Base-by-base conservation (phyloP, 2,113 vertebrate genomes). In the Bothrops jararaca region DNA sequence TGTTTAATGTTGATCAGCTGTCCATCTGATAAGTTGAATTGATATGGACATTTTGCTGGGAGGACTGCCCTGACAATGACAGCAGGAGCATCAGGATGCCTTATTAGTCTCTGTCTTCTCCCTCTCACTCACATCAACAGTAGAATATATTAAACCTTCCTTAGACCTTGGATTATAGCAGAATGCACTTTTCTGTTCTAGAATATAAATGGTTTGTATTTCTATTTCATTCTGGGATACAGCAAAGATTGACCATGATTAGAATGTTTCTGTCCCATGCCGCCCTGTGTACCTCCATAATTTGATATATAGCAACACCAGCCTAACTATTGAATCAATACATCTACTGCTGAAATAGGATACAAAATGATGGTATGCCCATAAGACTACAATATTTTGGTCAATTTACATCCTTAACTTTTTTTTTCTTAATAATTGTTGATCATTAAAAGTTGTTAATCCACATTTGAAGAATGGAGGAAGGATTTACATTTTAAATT, bases 1-100 rank as follows among this genome's bases (percentile, higher is more conserved):
- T 98, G 97, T 97, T 97, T 97, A 96, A 97, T 98, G 98, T 97
- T 98, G 97, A 97, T 98, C 97, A 97, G 97, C 97, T 97, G 97
- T 97, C 97, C 97, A 96, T 97, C 97, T 97, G 97, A 98, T 97
- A 96, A 97, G 96, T 96, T 1, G 69, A 96, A 97, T 96, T 97
- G 97, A 96, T 96, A 96, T 0, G 93, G 96, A 97, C 96, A 95
- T 97, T 96, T 92, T 96, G 96, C 96, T 97, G 97, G 95, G 92
- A 97, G 97, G 96, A 94, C 96, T 97, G 96, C 95, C 95, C 96
- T 96, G 94, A 94, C 96, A 95, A 93, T 97, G 97, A 97, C 97
- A 97, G 97, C 96, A 92, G 45, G 92, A 94, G 94, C 94, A 95
- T 96, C 92, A 74, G 95, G 94, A 97, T 97, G 96, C 96, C 97